Evolutionary conservation across 2,888 invertebrate species (phyloP).

Genomic region (Uloborus plumipes): DNA sequence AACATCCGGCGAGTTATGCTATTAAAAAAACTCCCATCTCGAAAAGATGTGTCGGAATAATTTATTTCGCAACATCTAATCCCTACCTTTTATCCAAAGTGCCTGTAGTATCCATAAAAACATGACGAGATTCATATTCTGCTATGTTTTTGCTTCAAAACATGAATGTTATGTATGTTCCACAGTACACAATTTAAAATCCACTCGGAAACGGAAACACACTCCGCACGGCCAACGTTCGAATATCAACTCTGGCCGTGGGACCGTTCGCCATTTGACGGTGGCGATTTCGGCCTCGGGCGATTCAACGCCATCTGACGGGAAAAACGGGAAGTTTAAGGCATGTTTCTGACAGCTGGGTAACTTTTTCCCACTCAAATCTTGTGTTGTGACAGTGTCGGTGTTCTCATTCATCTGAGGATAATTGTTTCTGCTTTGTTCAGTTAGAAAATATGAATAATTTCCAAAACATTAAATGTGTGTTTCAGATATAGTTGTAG

Average conservation of each 20-base stretch:
- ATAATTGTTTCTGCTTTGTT: too few relatives aligned
- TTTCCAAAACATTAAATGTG: too few relatives aligned
- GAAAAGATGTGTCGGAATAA: not conserved
- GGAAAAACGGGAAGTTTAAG: not conserved
- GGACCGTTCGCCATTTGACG: constrained; percentile 51
- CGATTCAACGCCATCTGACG: constrained; percentile 51
- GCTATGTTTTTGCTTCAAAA: constrained; percentile 4
- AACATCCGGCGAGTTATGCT: too few relatives aligned
- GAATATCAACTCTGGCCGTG: constrained; percentile 34
- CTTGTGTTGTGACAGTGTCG: too few relatives aligned
- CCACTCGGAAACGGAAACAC: constrained; percentile 18
- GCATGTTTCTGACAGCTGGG: too few relatives aligned
- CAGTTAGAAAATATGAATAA: too few relatives aligned
- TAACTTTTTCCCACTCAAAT: too few relatives aligned
- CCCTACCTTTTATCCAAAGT: constrained; percentile 55
- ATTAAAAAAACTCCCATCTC: not conserved
- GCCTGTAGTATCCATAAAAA: constrained; percentile 56
- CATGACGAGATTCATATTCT: constrained; percentile 25
- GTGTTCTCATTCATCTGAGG: too few relatives aligned
- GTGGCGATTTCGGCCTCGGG: constrained; percentile 44
- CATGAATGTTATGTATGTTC: not conserved
- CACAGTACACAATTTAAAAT: constrained; percentile 32
- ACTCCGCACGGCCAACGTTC: constrained; percentile 32
- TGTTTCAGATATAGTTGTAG: too few relatives aligned
- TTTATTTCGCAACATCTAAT: not conserved